A percentile compares a stretch with the other conserved stretches of the same genome.
Conservation (phyloP, 2,888 invertebrate species). For the Drosophila monieri region DNA sequence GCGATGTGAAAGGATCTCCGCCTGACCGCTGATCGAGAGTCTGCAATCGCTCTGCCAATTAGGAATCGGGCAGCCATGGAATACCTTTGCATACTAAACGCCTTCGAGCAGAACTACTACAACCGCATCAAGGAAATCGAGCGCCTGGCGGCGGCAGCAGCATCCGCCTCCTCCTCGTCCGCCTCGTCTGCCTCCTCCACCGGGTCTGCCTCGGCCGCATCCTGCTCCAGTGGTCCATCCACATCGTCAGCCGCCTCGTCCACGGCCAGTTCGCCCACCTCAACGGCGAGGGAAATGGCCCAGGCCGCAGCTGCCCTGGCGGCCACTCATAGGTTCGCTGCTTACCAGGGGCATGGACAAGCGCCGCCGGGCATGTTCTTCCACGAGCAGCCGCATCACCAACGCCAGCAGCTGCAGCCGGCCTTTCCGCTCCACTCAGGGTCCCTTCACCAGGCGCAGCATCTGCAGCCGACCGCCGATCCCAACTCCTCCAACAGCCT, state of each 20-base stretch:
- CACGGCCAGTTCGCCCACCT: conserved; percentile 69
- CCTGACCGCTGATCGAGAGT: conserved; percentile 1
- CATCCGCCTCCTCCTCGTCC: conserved; percentile 31
- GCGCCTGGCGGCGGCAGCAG: conserved; percentile 64
- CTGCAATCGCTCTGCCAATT: conserved; percentile 3
- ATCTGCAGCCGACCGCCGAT: conserved; percentile 45
- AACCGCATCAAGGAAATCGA: conserved; percentile 80
- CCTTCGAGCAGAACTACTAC: conserved; percentile 81
- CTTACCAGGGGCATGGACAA: conserved; percentile 49
- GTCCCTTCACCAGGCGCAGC: conserved; percentile 36
- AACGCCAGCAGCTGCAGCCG: conserved; percentile 44
- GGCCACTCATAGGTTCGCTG: conserved; percentile 53
- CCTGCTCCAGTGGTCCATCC: conserved; percentile 47
- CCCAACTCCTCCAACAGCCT: conserved; percentile 76
- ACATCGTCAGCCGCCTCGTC: conserved; percentile 66
- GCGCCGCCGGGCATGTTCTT: conserved; percentile 46
- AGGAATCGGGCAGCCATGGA: conserved; percentile 68
- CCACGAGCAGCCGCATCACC: conserved; percentile 54
- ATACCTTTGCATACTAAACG: conserved; percentile 81
- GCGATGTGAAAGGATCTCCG: conserved; percentile 11
- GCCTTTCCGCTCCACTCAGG: conserved; percentile 33
- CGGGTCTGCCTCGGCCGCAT: conserved; percentile 49
- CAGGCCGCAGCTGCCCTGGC: conserved; percentile 57
- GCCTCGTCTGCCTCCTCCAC: conserved; percentile 40
- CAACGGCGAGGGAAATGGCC: conserved; percentile 42